Evolutionary conservation across 2,113 vertebrate species (phyloP).

Genomic region (Phocoena phocoena): DNA sequence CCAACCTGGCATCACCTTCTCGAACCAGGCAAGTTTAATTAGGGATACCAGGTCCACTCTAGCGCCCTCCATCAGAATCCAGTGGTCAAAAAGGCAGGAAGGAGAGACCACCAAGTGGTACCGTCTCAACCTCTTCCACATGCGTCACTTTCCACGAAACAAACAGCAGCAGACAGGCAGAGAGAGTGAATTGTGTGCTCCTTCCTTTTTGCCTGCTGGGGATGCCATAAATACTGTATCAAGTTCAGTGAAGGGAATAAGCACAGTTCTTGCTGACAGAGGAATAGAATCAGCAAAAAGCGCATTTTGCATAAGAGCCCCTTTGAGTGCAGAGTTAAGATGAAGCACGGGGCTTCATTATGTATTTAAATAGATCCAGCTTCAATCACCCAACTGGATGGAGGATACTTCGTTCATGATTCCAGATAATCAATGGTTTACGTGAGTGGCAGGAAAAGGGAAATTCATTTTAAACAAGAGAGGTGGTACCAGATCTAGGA

Average conservation of each 20-base stretch:
- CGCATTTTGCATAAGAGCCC: neutral
- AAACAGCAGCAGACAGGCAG: neutral
- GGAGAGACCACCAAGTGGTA: neutral
- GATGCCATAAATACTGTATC: constrained; percentile 28
- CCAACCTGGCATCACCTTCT: neutral
- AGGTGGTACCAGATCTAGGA: neutral
- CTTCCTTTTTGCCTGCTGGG: neutral
- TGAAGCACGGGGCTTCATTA: neutral
- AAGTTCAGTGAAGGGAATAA: constrained; percentile 9
- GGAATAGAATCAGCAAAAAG: constrained; percentile 38
- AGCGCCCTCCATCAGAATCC: neutral
- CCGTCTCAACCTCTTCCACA: rapidly evolving
- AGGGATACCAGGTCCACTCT: neutral
- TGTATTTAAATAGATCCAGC: constrained; percentile 33
- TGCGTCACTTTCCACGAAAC: neutral
- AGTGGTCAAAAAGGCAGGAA: neutral
- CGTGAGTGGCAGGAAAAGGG: neutral
- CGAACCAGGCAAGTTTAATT: neutral
- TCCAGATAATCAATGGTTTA: constrained; percentile 53
- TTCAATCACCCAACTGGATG: neutral
- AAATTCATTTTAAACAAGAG: constrained; percentile 24
- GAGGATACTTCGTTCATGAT: neutral
- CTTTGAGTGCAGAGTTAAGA: neutral
- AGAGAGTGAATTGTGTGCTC: neutral
- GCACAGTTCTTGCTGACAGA: constrained; percentile 25